These are phyloP conservation scores for Ochotona curzoniae DNA, from an alignment of 2,113 vertebrate species.

Conservation along the genomic window DNA sequence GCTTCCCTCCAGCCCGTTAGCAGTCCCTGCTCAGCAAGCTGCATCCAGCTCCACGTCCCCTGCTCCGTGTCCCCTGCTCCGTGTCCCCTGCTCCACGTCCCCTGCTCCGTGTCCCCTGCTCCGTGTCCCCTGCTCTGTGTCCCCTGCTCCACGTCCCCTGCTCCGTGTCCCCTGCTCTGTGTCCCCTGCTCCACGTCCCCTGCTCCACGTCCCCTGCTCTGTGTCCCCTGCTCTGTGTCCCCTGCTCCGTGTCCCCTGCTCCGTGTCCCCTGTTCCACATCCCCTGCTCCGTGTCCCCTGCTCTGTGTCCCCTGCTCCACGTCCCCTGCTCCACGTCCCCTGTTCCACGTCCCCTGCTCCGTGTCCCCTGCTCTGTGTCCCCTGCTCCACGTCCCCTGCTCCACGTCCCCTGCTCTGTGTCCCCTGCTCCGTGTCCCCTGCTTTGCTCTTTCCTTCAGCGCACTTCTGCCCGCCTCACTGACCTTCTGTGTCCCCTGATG, in stretches of 20 bases:
- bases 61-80: not conserved
- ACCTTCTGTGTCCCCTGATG: no score
- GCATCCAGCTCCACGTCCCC: not conserved
- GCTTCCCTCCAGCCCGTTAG: not conserved
- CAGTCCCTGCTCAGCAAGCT: not conserved
- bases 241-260: not conserved
- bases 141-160: no score
- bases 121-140: no score
- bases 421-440: no score
- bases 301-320: not conserved
- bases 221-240: not conserved
- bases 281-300: not conserved
- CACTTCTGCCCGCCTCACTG: no score
- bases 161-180: no score
- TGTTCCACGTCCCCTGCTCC: not conserved
- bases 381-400: not conserved
- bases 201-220: no score
- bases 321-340: not conserved
- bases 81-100: not conserved
- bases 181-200: no score
- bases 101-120: not conserved
- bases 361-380: not conserved
- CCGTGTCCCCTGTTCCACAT: not conserved
- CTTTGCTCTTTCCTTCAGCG: no score
- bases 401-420: not conserved